Percentiles rank a stretch among this genome's conserved stretches.
Evolutionary conservation across 2,797 vertebrate genomes (phyloP).

Genomic region (Falco columbarius): DNA sequence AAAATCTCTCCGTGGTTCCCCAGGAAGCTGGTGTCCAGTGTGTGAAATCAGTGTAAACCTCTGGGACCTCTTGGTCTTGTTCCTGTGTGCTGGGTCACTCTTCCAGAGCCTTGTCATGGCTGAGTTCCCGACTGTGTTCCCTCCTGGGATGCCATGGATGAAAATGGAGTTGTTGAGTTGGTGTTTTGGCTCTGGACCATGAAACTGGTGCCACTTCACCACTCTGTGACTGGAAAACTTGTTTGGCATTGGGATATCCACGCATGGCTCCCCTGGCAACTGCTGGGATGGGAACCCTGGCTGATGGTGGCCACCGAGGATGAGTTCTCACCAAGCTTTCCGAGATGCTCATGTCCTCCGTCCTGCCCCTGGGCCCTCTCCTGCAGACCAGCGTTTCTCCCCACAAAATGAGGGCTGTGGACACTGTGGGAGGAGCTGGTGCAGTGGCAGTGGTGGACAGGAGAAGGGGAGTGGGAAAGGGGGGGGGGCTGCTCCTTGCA

Average conservation of each 20-base stretch:
- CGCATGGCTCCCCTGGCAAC: fast-evolving
- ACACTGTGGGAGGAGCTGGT: background rate
- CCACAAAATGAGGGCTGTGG: fast-evolving
- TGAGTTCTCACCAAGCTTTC: background rate
- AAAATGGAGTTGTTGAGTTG: background rate
- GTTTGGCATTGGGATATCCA: fast-evolving
- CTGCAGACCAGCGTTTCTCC: fast-evolving
- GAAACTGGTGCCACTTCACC: background rate
- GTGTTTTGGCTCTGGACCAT: background rate
- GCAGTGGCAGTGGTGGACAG: background rate
- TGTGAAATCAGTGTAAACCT: background rate
- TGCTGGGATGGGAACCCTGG: background rate
- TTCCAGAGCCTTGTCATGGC: background rate
- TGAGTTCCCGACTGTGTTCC: background rate
- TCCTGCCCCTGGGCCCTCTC: background rate
- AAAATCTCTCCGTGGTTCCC: background rate
- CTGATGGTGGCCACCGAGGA: background rate
- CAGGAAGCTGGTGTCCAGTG: background rate
- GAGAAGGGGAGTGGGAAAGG: fast-evolving
- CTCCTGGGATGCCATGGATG: background rate
- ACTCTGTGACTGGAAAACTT: background rate
- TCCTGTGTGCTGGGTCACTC: background rate
- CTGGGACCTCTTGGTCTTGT: background rate
- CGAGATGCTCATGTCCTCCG: fast-evolving
- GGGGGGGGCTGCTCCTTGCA: background rate